These are phyloP conservation scores for Papilio gigon DNA, from an alignment of 2,888 invertebrate genomes.

Conservation along the genomic window DNA sequence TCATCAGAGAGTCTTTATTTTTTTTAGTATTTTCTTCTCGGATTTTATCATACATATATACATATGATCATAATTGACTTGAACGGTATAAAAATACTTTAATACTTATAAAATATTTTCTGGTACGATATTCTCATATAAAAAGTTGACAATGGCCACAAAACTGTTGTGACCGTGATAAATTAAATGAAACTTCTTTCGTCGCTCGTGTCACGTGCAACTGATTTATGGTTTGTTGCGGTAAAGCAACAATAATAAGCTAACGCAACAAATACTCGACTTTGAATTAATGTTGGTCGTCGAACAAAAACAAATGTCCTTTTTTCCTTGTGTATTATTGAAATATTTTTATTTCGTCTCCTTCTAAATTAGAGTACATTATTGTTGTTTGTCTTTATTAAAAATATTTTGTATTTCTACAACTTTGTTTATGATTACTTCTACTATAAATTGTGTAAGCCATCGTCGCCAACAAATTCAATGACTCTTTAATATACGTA, in stretches of 20 bases:
- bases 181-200: constrained; percentile 39
- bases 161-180: constrained; percentile 42
- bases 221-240: constrained; percentile 32
- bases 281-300: constrained; percentile 6
- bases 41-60: not conserved
- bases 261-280: constrained; percentile 12
- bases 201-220: constrained; percentile 34
- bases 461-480: constrained; percentile 30
- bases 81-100: not conserved
- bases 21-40: not conserved
- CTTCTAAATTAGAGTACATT: not conserved
- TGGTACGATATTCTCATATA: constrained; percentile 48
- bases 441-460: not conserved
- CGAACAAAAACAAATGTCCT: not conserved
- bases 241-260: constrained; percentile 21
- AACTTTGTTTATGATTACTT: not conserved
- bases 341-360: not conserved
- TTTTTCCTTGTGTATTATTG: constrained; percentile 7
- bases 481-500: constrained; percentile 47
- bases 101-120: constrained; percentile 37
- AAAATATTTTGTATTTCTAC: not conserved
- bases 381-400: not conserved
- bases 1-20: not conserved
- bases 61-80: not conserved
- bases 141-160: constrained; percentile 48